These are phyloP conservation scores for Hyperoplus immaculatus DNA, from an alignment of 2,797 vertebrate species.

Conservation along the genomic window DNA sequence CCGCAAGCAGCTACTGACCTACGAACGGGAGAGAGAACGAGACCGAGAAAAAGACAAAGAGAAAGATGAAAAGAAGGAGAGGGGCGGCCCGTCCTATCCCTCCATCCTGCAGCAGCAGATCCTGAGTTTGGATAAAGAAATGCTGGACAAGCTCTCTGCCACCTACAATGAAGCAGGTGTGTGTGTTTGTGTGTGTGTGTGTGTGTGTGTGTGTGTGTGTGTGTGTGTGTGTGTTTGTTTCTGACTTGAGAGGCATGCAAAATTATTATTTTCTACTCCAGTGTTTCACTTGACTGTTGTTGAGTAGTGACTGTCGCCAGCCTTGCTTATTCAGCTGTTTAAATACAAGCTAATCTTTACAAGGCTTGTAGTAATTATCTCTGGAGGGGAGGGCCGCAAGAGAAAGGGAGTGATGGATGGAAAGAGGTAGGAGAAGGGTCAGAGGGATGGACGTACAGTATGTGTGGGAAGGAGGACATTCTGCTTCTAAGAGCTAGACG, in stretches of 20 bases:
- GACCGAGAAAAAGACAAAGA: conserved; percentile 81
- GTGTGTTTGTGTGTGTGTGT: conserved; percentile 25
- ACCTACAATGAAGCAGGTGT: conserved; percentile 97
- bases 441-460: conserved; percentile 35
- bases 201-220: conserved; percentile 11
- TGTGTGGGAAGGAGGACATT: conserved; percentile 43
- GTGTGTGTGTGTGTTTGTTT: neutral
- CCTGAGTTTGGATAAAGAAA: conserved; percentile 91
- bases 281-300: conserved; percentile 61
- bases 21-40: conserved; percentile 90
- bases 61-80: conserved; percentile 87
- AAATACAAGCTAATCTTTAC: conserved; percentile 83
- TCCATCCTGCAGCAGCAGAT: conserved; percentile 97
- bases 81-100: conserved; percentile 88
- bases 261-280: conserved; percentile 56
- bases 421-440: conserved; percentile 61
- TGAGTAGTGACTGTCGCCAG: conserved; percentile 74
- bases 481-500: conserved; percentile 21
- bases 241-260: conserved; percentile 31
- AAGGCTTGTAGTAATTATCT: conserved; percentile 83
- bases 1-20: conserved; percentile 93
- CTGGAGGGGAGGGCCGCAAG: conserved; percentile 48
- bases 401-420: conserved; percentile 52
- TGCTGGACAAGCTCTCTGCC: conserved; percentile 93
- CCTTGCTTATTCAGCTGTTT: conserved; percentile 83